phyloP scores from a whole-genome alignment of 1,140 invertebrate genomes.

The Sitobion miscanthi region DNA sequence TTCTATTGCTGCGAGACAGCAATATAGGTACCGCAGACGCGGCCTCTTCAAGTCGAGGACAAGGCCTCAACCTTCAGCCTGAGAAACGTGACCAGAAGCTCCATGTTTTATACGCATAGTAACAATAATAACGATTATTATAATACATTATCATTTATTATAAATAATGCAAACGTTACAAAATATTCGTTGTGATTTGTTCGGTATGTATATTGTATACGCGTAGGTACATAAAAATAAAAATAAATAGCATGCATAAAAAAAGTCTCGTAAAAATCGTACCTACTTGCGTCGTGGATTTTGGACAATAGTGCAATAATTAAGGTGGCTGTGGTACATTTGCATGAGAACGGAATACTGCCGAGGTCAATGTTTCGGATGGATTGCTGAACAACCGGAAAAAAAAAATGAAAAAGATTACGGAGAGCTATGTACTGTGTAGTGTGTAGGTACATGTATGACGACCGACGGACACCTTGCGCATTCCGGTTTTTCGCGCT shows the following conservation, averaged over 20 bases:
- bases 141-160: slow-evolving; percentile 46
- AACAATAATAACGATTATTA: slow-evolving; percentile 53
- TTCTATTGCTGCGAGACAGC: background rate
- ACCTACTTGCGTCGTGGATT: slow-evolving; percentile 5
- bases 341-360: slow-evolving; percentile 54
- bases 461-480: slow-evolving; percentile 49
- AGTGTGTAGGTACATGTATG: background rate
- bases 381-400: slow-evolving; percentile 55
- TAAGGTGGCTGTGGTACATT: slow-evolving; percentile 48
- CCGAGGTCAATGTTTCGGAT: slow-evolving; percentile 55
- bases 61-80: slow-evolving; percentile 46
- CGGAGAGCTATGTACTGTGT: background rate
- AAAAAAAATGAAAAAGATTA: slow-evolving; percentile 48
- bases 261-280: slow-evolving; percentile 32
- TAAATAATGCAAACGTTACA: slow-evolving; percentile 38
- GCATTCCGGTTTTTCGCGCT: slow-evolving; percentile 53
- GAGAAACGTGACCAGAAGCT: slow-evolving; percentile 55
- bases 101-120: slow-evolving; percentile 15
- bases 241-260: background rate
- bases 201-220: too few relatives aligned
- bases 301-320: slow-evolving; percentile 54
- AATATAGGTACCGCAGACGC: background rate
- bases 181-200: slow-evolving; percentile 17
- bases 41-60: slow-evolving; percentile 55
- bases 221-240: background rate